phyloP scores from a whole-genome alignment of 2,888 invertebrate genomes.

The Ellobium chinense region DNA sequence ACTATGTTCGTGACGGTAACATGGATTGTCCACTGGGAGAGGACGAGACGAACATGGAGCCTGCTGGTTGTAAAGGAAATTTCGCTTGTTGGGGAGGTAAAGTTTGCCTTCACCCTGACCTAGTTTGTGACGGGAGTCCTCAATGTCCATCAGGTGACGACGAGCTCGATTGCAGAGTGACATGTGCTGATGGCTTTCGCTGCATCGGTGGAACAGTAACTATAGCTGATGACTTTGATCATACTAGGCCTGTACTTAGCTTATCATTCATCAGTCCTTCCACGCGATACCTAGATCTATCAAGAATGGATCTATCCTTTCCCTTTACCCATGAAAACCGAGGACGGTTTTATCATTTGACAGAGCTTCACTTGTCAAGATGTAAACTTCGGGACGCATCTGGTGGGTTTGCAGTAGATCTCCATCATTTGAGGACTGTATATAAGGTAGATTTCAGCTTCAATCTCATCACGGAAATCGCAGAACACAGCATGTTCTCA shows the following conservation, averaged over 20 bases:
- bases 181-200: not conserved
- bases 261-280: not conserved
- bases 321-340: too few species aligned
- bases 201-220: not conserved
- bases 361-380: too few species aligned
- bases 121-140: not conserved
- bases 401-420: too few species aligned
- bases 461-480: not conserved
- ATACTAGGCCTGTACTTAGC: not conserved
- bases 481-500: not conserved
- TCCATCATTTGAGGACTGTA: too few species aligned
- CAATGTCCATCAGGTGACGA: not conserved
- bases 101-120: not conserved
- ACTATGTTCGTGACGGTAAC: not conserved
- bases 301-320: not conserved
- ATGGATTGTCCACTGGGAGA: conserved; percentile 2
- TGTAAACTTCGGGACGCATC: too few species aligned
- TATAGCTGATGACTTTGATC: not conserved
- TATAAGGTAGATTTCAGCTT: not conserved
- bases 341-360: too few species aligned
- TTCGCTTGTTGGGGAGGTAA: not conserved
- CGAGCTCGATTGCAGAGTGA: not conserved
- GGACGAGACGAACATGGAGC: not conserved
- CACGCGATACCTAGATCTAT: not conserved
- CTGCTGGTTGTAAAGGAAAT: not conserved